Percentiles rank a stretch among this genome's conserved stretches.
Conservation (phyloP, 37 sponge, comb jelly and placozoan species). For the Eunapius fragilis region DNA sequence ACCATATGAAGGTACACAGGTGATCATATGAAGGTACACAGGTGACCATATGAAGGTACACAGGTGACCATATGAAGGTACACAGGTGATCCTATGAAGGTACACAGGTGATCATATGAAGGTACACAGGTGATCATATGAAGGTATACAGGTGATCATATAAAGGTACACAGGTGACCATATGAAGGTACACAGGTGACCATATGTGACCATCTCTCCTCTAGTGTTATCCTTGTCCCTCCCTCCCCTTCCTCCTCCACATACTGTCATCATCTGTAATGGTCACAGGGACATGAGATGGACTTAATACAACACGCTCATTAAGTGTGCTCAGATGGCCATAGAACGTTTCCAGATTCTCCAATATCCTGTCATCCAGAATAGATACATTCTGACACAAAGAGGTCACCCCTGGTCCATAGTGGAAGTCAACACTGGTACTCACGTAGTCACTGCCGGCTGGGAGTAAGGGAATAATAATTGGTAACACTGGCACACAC, state of each 20-base stretch:
- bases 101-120: too few species aligned
- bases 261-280: neutral
- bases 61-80: too few species aligned
- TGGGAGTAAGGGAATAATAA: neutral
- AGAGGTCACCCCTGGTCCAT: neutral
- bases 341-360: neutral
- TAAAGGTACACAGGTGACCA: too few species aligned
- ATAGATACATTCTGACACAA: neutral
- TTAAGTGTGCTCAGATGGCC: neutral
- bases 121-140: too few species aligned
- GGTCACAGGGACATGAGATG: neutral
- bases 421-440: neutral
- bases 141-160: too few species aligned
- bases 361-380: neutral
- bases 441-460: neutral
- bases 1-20: too few species aligned
- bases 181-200: too few species aligned
- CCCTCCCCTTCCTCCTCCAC: neutral
- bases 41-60: too few species aligned
- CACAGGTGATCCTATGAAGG: too few species aligned
- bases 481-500: neutral
- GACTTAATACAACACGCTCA: neutral
- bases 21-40: too few species aligned
- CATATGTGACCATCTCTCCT: too few species aligned
- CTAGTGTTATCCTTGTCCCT: too few species aligned